Conservation (phyloP, 1,140 invertebrate species). For the Heliconius congener region DNA sequence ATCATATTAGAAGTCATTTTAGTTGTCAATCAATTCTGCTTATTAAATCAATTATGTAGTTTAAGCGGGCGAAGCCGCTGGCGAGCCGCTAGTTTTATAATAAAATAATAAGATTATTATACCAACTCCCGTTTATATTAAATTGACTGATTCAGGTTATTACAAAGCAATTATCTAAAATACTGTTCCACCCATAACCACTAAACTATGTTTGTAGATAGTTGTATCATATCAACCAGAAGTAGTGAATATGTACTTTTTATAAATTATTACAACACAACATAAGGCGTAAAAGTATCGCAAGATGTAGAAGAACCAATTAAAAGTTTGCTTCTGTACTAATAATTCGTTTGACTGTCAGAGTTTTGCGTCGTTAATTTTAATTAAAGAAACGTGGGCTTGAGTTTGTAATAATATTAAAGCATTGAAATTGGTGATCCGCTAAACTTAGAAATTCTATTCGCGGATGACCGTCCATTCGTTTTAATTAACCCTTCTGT, state of each 20-base stretch:
- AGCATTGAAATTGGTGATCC: slow-evolving; percentile 79
- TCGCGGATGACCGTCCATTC: slow-evolving; percentile 73
- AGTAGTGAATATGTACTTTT: not conserved
- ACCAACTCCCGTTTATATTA: too few relatives aligned
- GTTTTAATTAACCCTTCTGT: slow-evolving; percentile 77
- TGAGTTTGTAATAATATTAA: slow-evolving; percentile 79
- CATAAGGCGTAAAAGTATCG: slow-evolving; percentile 75
- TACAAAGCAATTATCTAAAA: too few relatives aligned
- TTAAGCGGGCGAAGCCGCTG: too few relatives aligned
- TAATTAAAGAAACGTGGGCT: slow-evolving; percentile 79
- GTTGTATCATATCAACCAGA: not conserved
- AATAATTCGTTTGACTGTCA: slow-evolving; percentile 81
- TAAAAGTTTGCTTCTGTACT: slow-evolving; percentile 79
- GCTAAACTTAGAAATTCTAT: slow-evolving; percentile 76
- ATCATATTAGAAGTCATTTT: too few relatives aligned
- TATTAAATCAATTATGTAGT: too few relatives aligned
- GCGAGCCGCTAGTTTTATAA: too few relatives aligned
- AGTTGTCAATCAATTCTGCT: too few relatives aligned
- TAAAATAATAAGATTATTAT: too few relatives aligned
- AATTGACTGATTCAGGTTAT: too few relatives aligned
- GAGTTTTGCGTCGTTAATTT: slow-evolving; percentile 81
- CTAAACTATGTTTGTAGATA: not conserved
- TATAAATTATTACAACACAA: slow-evolving; percentile 62
- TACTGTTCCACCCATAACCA: too few relatives aligned
- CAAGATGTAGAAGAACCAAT: slow-evolving; percentile 74